These are phyloP conservation scores for Arenaria interpres DNA, from an alignment of 2,113 vertebrate species.

Conservation along the genomic window DNA sequence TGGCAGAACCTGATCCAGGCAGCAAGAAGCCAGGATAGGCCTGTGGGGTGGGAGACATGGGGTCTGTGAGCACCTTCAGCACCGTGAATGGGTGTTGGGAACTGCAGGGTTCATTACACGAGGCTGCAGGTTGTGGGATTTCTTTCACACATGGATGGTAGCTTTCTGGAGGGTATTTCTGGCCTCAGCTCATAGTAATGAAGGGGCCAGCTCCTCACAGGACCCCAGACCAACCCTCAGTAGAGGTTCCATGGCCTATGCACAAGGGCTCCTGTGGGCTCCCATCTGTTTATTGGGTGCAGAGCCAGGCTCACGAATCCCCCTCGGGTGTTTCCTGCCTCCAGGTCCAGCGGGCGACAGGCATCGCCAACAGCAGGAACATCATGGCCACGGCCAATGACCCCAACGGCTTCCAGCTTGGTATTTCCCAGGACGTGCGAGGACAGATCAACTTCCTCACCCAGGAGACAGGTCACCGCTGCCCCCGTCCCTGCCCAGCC, in stretches of 20 bases:
- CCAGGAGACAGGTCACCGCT: conserved; percentile 82
- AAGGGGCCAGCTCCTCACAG: fast-evolving
- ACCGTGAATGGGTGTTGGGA: fast-evolving
- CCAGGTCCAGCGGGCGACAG: conserved; percentile 89
- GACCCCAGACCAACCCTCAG: background rate
- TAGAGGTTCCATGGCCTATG: background rate
- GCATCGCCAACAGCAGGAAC: conserved; percentile 79
- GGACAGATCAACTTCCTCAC: conserved; percentile 89
- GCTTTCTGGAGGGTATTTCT: background rate
- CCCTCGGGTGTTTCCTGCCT: background rate
- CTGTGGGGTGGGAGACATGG: fast-evolving
- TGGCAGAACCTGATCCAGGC: fast-evolving
- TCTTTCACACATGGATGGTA: fast-evolving
- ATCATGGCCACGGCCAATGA: conserved; percentile 80
- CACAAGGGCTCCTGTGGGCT: fast-evolving
- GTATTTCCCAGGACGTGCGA: conserved; percentile 70
- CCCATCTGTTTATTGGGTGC: background rate
- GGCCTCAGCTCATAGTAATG: background rate
- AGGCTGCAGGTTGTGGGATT: background rate
- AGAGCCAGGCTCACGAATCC: fast-evolving
- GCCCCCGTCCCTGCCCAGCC: background rate
- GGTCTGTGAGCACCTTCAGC: background rate
- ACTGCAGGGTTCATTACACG: background rate
- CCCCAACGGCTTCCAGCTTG: conserved; percentile 78
- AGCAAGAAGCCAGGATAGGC: background rate